Percentiles rank a stretch among this genome's conserved stretches.
phyloP scores from a whole-genome alignment of 2,113 vertebrate species.

The Plecturocebus donacophilus region DNA sequence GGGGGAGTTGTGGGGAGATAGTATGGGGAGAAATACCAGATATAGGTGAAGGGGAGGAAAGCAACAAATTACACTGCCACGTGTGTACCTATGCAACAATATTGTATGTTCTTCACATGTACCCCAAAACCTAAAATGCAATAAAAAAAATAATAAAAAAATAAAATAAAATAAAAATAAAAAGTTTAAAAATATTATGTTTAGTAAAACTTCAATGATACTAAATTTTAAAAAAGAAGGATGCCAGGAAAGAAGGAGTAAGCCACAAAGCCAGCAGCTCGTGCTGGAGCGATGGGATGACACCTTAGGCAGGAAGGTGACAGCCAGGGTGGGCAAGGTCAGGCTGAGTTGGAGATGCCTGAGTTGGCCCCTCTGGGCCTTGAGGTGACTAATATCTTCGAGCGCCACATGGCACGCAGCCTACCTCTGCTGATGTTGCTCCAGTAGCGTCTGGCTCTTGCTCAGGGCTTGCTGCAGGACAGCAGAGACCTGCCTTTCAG shows the following conservation, averaged over 20 bases:
- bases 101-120: too few species aligned
- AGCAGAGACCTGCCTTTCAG: conserved; percentile 76
- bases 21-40: too few species aligned
- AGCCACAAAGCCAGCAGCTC: background rate
- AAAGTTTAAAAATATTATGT: background rate
- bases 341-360: background rate
- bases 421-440: conserved; percentile 78
- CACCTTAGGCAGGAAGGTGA: fast-evolving
- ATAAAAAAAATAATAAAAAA: too few species aligned
- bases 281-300: fast-evolving
- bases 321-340: fast-evolving
- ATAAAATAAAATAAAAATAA: too few species aligned
- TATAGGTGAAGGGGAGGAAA: too few species aligned
- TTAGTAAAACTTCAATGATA: background rate
- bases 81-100: too few species aligned
- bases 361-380: background rate
- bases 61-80: too few species aligned
- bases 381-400: fast-evolving
- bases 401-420: fast-evolving
- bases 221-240: background rate
- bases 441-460: conserved; percentile 69
- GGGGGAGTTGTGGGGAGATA: too few species aligned
- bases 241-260: background rate
- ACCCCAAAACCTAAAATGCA: too few species aligned
- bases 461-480: conserved; percentile 78